A percentile compares a stretch with the other conserved stretches of the same genome.
Conservation (phyloP, 1,140 invertebrate genomes). For the Panonychus citri region DNA sequence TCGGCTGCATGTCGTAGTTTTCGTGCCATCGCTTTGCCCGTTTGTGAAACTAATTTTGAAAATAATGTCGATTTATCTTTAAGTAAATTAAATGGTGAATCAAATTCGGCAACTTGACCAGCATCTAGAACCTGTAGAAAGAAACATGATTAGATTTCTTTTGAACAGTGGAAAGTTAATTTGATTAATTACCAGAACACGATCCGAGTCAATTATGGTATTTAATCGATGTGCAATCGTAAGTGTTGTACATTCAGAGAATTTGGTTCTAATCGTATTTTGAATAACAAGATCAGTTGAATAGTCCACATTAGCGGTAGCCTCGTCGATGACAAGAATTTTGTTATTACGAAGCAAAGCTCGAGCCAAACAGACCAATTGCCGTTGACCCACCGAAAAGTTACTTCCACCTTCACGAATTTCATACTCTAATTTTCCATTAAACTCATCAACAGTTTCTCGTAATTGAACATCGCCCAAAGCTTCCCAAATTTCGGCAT, state of each 20-base stretch:
- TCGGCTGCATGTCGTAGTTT: background rate
- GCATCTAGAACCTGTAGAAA: constrained; percentile 11
- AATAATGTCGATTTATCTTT: background rate
- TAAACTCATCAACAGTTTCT: constrained; percentile 10
- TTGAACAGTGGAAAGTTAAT: background rate
- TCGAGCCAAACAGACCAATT: constrained; percentile 46
- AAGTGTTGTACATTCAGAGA: constrained; percentile 21
- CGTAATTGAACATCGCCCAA: constrained; percentile 18
- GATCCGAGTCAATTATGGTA: background rate
- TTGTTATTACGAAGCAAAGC: constrained; percentile 40
- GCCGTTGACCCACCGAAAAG: constrained; percentile 44
- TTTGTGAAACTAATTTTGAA: background rate
- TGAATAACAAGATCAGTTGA: constrained; percentile 29
- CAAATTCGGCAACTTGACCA: constrained; percentile 31
- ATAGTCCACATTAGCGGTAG: constrained; percentile 46
- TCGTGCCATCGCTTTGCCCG: background rate
- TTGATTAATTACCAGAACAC: constrained; percentile 8
- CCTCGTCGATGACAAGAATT: constrained; percentile 43
- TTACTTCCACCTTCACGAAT: constrained; percentile 28
- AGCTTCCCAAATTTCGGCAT: constrained; percentile 18
- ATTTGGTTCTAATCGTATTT: constrained; percentile 20
- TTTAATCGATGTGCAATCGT: constrained; percentile 23
- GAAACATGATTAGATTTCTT: background rate
- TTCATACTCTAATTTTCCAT: constrained; percentile 3
- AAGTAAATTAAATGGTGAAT: constrained; percentile 17